Base-by-base conservation (phyloP, 92 coral and sea anemone genomes). In the Epizoanthus fatuus region DNA sequence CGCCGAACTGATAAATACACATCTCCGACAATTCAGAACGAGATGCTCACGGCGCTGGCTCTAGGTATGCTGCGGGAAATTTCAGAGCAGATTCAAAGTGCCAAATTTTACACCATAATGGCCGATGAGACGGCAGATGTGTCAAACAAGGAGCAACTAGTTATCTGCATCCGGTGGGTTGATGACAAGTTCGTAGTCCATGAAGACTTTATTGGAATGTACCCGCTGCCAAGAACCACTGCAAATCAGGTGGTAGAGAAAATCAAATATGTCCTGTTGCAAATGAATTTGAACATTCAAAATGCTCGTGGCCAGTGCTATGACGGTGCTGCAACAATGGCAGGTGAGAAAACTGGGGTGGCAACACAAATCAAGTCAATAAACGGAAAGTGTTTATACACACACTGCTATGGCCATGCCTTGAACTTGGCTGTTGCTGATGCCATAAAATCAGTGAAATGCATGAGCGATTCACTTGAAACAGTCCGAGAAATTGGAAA, bases 71-170 rank as follows among this genome's bases (percentile, higher is more conserved):
- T 83, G 56, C 75, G 84, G 71, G 65, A 75, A 76, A 88, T 66
- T 57, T 32, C 80, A 56, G 81, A 59, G 51, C 56, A 83, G 14
- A 77, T 83, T 40, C 75, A 63, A 62, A 77, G 38, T 73, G 87
- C 85, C 37, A 73, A 55, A 25, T 86, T 81, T 51, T 86, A 51
- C 58, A 69, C 93, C 3, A 84, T 90, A 42, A 90, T 90, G 90
- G 93, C 90, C 56, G 93, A 90, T 60, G 88, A 90, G 75, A 86
- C 93, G 38, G 79, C 86, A 38, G 83, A 89, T 79, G 86, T 84
- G 12, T 89, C 93, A 9, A 89, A 19, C 89, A 89, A 85, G 53
- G 89, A 78, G 66, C 93, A 89, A 53, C 59, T 89, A 9, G 93
- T 85, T 52, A 81, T 86, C 29, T 90, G 93, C 56, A 86, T 90